Evolutionary conservation across 2,113 vertebrate genomes (phyloP), one percentile per base, ranked within the genome.

Genomic region (Pholis gunnellus): DNA sequence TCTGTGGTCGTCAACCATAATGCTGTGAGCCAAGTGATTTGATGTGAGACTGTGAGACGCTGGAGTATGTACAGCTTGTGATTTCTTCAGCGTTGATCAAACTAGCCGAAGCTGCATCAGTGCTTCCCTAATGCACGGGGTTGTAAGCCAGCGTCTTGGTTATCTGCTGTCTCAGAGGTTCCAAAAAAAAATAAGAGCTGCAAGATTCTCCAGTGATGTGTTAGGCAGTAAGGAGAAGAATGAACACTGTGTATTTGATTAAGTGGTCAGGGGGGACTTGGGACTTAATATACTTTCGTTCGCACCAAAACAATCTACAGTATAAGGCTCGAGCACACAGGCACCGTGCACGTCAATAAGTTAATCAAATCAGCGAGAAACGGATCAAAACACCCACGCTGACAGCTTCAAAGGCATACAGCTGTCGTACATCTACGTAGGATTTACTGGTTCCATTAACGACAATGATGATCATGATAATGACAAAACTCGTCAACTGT

Each of bases 281-380:
- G 34, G 29, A 27, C 38, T 22, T 71, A 74, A 72, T 71, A 34
- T 52, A 34, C 64, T 69, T 36, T 59, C 42, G 11, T 61, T 48
- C 29, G 56, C 64, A 54, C 42, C 29, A 56, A 79, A 85, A 79
- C 64, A 78, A 67, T 71, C 77, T 76, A 57, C 56, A 57, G 64
- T 42, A 42, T 38, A 29, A 9, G 67, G 10, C 56, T 13, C 1
- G 15, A 74, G 52, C 36, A 68, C 57, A 44, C n/a, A 65, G 15
- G 66, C 18, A 4, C 11, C 4, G 81, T 81, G 82, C 75, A 56
- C 29, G 87, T 87, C 74, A 74, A 72, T 88, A 79, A 72, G 25
- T 67, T 65, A 54, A 91, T 89, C 68, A 79, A 78, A 88, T 87
- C 36, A 78, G 80, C 11, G 0, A 79, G 25, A 1, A 46, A 14